Percentiles rank a stretch among this genome's conserved stretches.
Evolutionary conservation across 2,888 invertebrate genomes (phyloP).

Genomic region (Eretmocerus hayati): DNA sequence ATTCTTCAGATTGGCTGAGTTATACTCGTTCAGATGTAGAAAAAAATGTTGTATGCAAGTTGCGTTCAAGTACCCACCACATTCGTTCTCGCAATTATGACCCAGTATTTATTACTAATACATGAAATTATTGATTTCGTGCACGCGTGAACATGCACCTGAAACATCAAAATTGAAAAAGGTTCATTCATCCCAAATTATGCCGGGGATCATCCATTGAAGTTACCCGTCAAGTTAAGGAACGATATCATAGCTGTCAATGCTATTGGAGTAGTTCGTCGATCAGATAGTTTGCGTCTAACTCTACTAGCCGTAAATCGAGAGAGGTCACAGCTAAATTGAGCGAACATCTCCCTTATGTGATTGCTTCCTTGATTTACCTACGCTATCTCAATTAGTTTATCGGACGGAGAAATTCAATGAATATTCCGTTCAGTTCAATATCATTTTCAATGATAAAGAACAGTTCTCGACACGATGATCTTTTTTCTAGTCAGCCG

Average conservation of each 20-base stretch:
- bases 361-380: constrained; percentile 10
- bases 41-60: no score
- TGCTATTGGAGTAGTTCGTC: not conserved
- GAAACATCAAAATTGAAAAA: no score
- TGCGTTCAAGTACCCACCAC: no score
- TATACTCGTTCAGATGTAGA: no score
- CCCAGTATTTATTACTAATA: no score
- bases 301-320: constrained; percentile 4
- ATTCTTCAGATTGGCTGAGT: no score
- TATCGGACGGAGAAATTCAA: constrained; percentile 5
- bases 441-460: not conserved
- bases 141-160: no score
- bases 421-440: constrained; percentile 1
- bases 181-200: no score
- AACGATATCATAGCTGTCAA: not conserved
- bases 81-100: no score
- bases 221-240: not conserved
- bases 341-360: not conserved
- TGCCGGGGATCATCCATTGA: no score
- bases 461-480: not conserved
- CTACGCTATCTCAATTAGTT: constrained; percentile 6
- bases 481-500: not conserved
- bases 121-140: no score
- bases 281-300: constrained; percentile 7
- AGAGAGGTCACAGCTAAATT: not conserved